phyloP scores from a whole-genome alignment of 2,797 vertebrate genomes.

The Sciurus vulgaris region DNA sequence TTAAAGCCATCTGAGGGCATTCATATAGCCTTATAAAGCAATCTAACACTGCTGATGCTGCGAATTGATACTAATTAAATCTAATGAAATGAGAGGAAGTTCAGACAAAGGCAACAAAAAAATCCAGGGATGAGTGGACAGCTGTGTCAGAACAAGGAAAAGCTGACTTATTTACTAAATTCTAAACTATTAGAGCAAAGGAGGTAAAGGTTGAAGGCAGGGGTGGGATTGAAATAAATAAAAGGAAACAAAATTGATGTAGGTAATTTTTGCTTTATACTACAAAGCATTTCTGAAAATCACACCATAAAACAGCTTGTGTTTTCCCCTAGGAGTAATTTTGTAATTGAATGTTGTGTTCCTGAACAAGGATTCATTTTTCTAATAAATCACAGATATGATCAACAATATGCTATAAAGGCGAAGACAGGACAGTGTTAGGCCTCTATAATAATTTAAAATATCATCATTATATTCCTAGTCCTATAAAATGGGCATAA shows the following conservation, averaged over 20 bases:
- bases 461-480: constrained; percentile 51
- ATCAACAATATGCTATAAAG: constrained; percentile 74
- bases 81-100: constrained; percentile 17
- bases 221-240: constrained; percentile 59
- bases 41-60: constrained; percentile 32
- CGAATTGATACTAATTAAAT: constrained; percentile 67
- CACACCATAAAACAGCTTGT: constrained; percentile 69
- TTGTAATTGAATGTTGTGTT: constrained; percentile 76
- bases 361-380: constrained; percentile 67
- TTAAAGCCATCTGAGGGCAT: constrained; percentile 36
- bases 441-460: constrained; percentile 66
- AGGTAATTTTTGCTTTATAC: constrained; percentile 66
- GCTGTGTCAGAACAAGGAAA: not conserved
- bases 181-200: constrained; percentile 20
- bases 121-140: not conserved
- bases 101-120: constrained; percentile 35
- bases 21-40: constrained; percentile 10
- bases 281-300: constrained; percentile 69
- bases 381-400: constrained; percentile 75
- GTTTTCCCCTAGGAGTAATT: constrained; percentile 75
- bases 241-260: constrained; percentile 65
- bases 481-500: constrained; percentile 66
- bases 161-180: not conserved
- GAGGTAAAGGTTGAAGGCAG: constrained; percentile 49
- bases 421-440: constrained; percentile 56